Conservation (phyloP, 1,140 invertebrate species). For the Aphelenchoides fujianensis region DNA sequence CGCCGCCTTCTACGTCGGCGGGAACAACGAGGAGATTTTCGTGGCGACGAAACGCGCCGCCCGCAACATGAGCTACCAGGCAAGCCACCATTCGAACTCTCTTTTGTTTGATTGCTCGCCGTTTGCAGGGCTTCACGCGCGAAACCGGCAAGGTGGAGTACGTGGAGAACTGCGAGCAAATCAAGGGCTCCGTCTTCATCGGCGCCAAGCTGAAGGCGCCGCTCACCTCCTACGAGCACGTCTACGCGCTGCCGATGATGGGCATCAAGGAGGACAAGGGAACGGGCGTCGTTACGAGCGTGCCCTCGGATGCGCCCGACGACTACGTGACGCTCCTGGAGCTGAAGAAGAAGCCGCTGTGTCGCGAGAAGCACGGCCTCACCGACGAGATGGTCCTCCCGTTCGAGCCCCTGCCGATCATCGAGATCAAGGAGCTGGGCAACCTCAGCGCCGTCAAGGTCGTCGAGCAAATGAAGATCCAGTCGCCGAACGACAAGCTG, state of each 20-base stretch:
- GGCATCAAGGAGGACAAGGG: slow-evolving; percentile 96
- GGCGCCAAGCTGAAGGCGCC: slow-evolving; percentile 79
- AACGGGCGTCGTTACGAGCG: slow-evolving; percentile 94
- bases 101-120: slow-evolving; percentile 16
- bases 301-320: slow-evolving; percentile 97
- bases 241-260: slow-evolving; percentile 94
- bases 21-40: slow-evolving; percentile 75
- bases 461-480: slow-evolving; percentile 87
- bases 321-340: slow-evolving; percentile 92
- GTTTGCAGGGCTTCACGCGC: slow-evolving; percentile 77
- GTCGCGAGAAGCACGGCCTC: slow-evolving; percentile 88
- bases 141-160: slow-evolving; percentile 75
- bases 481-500: slow-evolving; percentile 92
- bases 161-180: slow-evolving; percentile 66
- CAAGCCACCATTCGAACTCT: slow-evolving; percentile 24
- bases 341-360: slow-evolving; percentile 85
- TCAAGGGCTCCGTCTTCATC: slow-evolving; percentile 67
- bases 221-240: slow-evolving; percentile 74
- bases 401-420: slow-evolving; percentile 81
- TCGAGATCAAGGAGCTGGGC: slow-evolving; percentile 85
- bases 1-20: slow-evolving; percentile 48
- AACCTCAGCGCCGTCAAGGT: slow-evolving; percentile 77
- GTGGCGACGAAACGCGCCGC: slow-evolving; percentile 71
- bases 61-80: slow-evolving; percentile 29
- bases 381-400: slow-evolving; percentile 87